Conservation (phyloP, 2,113 vertebrate genomes). For the Narcine bancroftii region DNA sequence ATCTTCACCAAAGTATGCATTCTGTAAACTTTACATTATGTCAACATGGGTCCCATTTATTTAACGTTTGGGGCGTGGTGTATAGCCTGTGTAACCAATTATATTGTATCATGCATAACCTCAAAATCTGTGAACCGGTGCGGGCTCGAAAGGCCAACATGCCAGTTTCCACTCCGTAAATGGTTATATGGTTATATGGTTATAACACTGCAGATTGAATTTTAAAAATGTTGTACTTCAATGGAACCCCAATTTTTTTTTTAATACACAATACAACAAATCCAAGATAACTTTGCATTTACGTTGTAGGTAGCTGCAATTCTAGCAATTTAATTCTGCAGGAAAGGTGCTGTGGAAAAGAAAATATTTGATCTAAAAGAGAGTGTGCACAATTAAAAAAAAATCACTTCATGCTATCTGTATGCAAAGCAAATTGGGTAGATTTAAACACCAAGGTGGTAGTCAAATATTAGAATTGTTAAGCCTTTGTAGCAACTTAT, state of each 20-base stretch:
- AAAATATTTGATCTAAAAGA: neutral
- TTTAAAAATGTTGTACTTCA: too few species aligned
- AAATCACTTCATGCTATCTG: constrained; percentile 16
- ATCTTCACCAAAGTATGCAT: too few species aligned
- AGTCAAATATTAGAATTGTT: neutral
- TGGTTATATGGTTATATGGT: too few species aligned
- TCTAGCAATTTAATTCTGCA: neutral
- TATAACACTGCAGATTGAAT: too few species aligned
- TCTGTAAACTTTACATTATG: too few species aligned
- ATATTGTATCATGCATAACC: too few species aligned
- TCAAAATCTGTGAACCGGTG: too few species aligned
- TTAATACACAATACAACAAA: neutral
- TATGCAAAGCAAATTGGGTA: neutral
- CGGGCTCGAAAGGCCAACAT: too few species aligned
- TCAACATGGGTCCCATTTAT: too few species aligned
- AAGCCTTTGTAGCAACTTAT: neutral
- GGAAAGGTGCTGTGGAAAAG: neutral
- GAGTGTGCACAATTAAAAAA: neutral
- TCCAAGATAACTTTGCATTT: neutral
- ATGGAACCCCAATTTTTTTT: neutral
- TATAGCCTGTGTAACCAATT: too few species aligned
- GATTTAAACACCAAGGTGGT: neutral
- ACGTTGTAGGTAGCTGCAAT: neutral
- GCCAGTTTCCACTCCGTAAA: too few species aligned
- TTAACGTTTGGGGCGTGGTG: too few species aligned